Evolutionary conservation across 2,797 vertebrate genomes (phyloP).

Genomic region (Lacerta agilis): DNA sequence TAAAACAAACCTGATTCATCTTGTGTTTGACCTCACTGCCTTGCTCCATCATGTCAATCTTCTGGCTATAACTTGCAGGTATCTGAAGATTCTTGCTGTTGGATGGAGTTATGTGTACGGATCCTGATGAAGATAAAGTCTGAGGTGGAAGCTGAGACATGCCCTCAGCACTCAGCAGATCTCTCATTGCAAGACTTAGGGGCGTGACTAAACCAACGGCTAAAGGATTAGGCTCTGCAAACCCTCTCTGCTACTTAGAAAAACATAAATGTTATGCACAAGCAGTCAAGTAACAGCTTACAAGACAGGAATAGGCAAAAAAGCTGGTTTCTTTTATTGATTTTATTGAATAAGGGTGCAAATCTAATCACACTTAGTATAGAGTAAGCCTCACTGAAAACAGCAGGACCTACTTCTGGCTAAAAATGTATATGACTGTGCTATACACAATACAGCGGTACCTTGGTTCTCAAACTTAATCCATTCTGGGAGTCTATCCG

Average conservation of each 20-base stretch:
- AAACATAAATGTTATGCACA: constrained; percentile 37
- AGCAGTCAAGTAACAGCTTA: constrained; percentile 33
- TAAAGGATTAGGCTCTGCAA: constrained; percentile 63
- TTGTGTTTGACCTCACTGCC: constrained; percentile 71
- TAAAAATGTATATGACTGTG: neutral
- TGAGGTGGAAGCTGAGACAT: constrained; percentile 62
- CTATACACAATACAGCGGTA: neutral
- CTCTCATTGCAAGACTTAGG: constrained; percentile 52
- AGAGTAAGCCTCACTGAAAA: neutral
- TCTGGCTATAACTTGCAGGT: constrained; percentile 61
- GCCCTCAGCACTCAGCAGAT: constrained; percentile 64
- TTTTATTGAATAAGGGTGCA: neutral
- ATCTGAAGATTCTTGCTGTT: constrained; percentile 56
- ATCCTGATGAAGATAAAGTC: constrained; percentile 54
- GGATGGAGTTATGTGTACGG: constrained; percentile 47
- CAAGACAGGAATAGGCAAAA: constrained; percentile 42
- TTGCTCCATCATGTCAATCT: constrained; percentile 66
- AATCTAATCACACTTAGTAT: neutral
- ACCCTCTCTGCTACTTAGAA: constrained; percentile 56
- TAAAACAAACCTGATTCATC: constrained; percentile 73
- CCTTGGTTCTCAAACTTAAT: no score
- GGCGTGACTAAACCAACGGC: constrained; percentile 63
- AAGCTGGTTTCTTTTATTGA: constrained; percentile 1
- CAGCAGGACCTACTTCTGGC: neutral
- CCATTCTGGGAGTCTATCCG: no score